phyloP scores from a whole-genome alignment of 2,888 invertebrate genomes.

The Entomobrya multifasciata region DNA sequence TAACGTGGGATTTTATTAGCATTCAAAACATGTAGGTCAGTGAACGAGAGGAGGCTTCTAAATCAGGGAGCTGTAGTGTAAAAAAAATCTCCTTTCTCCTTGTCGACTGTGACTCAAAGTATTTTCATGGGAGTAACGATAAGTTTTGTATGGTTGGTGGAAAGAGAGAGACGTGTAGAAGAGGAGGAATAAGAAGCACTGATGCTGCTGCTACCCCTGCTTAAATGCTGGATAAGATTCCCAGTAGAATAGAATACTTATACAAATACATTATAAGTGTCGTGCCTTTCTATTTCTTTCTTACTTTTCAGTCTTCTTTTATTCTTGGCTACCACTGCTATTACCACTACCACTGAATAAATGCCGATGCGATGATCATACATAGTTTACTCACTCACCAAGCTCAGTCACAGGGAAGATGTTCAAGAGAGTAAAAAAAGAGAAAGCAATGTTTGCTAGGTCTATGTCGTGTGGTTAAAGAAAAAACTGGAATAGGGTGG shows the following conservation, averaged over 20 bases:
- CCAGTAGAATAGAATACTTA: constrained; percentile 60
- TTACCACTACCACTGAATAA: background rate
- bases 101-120: constrained; percentile 56
- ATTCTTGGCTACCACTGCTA: background rate
- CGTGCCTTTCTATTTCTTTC: constrained; percentile 1
- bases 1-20: constrained; percentile 67
- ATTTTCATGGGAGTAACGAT: constrained; percentile 52
- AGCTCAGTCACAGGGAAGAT: too few species aligned
- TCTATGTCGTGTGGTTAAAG: constrained; percentile 22
- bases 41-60: constrained; percentile 73
- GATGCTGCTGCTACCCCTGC: constrained; percentile 7
- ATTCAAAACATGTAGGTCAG: constrained; percentile 73
- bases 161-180: too few species aligned
- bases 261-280: constrained; percentile 58
- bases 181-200: constrained; percentile 1
- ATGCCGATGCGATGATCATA: background rate
- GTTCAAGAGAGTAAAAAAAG: too few species aligned
- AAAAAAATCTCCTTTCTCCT: constrained; percentile 65
- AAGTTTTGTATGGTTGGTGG: constrained; percentile 34
- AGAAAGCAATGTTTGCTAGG: background rate
- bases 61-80: constrained; percentile 67
- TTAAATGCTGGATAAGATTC: constrained; percentile 71
- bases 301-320: too few species aligned
- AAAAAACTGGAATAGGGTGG: constrained; percentile 20
- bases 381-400: too few species aligned